A percentile compares a stretch with the other conserved stretches of the same genome.
These are phyloP conservation scores for Syrphus vitripennis DNA, from an alignment of 2,888 invertebrate genomes.

Conservation along the genomic window DNA sequence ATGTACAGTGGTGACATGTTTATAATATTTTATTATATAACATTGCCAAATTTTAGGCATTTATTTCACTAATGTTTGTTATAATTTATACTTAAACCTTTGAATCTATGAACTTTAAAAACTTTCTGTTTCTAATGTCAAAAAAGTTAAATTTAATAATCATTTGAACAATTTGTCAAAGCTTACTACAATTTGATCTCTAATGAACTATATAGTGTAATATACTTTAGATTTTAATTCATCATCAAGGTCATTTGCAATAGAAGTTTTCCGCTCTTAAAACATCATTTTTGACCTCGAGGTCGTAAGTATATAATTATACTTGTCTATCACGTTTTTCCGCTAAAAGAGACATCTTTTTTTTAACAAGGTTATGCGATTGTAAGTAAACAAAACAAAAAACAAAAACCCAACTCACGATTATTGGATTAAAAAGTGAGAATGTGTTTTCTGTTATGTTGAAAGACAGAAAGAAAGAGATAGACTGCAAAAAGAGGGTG, in stretches of 20 bases:
- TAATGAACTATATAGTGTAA: neutral
- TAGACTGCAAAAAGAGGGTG: neutral
- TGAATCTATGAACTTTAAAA: too few species aligned
- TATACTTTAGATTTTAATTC: neutral
- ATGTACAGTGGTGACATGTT: too few species aligned
- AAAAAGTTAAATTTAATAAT: neutral
- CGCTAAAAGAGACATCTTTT: conserved; percentile 4
- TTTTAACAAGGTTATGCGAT: neutral
- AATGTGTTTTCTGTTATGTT: neutral
- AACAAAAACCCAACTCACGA: conserved; percentile 16
- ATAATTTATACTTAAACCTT: neutral
- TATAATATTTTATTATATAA: too few species aligned
- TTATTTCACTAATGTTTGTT: too few species aligned
- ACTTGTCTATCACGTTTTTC: conserved; percentile 34
- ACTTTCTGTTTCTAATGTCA: neutral
- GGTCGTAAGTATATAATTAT: conserved; percentile 57
- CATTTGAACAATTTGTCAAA: neutral
- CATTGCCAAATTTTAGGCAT: too few species aligned
- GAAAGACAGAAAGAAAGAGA: neutral
- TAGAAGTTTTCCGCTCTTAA: conserved; percentile 27
- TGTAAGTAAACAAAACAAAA: neutral
- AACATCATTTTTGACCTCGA: conserved; percentile 51
- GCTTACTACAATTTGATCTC: neutral
- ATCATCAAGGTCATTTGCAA: conserved; percentile 38
- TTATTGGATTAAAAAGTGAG: conserved; percentile 34